phyloP scores from a whole-genome alignment of 2,888 invertebrate genomes.

The Ormyrus pomaceus region DNA sequence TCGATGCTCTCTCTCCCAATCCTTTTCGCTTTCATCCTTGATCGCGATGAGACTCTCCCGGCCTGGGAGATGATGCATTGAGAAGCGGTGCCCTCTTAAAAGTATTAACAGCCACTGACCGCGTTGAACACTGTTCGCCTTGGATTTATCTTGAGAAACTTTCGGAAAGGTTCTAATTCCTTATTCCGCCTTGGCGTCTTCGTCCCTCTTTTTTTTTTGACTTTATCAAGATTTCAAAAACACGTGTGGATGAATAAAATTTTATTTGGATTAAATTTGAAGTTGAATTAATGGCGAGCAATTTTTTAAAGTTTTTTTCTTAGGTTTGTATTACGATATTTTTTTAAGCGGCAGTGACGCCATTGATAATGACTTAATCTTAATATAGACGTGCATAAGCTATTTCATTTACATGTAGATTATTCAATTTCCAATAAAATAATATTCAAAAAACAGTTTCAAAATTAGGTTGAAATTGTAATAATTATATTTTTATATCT shows the following conservation, averaged over 20 bases:
- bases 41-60: conserved; percentile 51
- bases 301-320: too few species aligned
- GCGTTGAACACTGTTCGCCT: conserved; percentile 45
- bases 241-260: too few species aligned
- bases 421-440: too few species aligned
- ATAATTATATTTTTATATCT: too few species aligned
- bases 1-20: conserved; percentile 33
- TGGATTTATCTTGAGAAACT: conserved; percentile 55
- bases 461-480: too few species aligned
- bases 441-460: too few species aligned
- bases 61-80: conserved; percentile 67
- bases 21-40: conserved; percentile 50
- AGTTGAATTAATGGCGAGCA: too few species aligned
- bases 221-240: conserved; percentile 33
- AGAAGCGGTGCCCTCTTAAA: conserved; percentile 60
- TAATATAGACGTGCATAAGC: too few species aligned
- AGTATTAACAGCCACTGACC: conserved; percentile 58
- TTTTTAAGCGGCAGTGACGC: too few species aligned
- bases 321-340: too few species aligned
- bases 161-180: conserved; percentile 47
- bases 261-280: neutral
- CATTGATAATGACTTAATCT: too few species aligned
- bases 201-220: conserved; percentile 20
- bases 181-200: conserved; percentile 46
- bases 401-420: too few species aligned